These are phyloP conservation scores for Oncorhynchus kisutch DNA, from an alignment of 2,113 vertebrate species.

Conservation along the genomic window DNA sequence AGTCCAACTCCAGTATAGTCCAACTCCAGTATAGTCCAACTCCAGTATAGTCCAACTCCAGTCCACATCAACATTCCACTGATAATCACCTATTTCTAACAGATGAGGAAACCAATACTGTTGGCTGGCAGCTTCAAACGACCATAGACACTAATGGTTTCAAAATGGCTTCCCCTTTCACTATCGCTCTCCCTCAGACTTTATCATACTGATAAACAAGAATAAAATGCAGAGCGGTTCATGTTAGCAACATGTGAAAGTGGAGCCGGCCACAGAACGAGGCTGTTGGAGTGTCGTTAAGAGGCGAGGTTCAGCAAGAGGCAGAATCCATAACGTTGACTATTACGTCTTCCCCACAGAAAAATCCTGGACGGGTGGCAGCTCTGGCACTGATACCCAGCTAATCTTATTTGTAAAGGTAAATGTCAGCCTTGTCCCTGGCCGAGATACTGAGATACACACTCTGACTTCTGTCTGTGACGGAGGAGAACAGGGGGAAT, in stretches of 20 bases:
- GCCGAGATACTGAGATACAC: too few relatives aligned
- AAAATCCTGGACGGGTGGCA: background rate
- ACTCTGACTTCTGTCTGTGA: too few relatives aligned
- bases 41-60: background rate
- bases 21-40: too few relatives aligned
- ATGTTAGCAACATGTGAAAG: background rate
- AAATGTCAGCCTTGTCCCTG: too few relatives aligned
- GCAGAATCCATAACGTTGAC: background rate
- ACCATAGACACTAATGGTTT: constrained; percentile 1
- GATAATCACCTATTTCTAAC: constrained; percentile 14
- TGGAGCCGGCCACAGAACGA: background rate
- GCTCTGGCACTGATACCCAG: background rate
- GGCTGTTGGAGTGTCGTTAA: background rate
- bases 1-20: too few relatives aligned
- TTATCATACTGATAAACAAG: background rate
- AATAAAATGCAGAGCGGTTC: background rate
- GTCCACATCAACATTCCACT: constrained; percentile 13
- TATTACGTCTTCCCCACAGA: constrained; percentile 24
- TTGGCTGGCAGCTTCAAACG: background rate
- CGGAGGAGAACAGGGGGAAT: too few relatives aligned
- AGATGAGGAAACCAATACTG: constrained; percentile 18
- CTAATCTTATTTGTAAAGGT: too few relatives aligned
- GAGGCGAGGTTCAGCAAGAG: background rate
- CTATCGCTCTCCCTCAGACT: background rate
- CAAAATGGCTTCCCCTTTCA: background rate